phyloP scores from a whole-genome alignment of 2,888 invertebrate species.

The Asteroscopus sphinx region DNA sequence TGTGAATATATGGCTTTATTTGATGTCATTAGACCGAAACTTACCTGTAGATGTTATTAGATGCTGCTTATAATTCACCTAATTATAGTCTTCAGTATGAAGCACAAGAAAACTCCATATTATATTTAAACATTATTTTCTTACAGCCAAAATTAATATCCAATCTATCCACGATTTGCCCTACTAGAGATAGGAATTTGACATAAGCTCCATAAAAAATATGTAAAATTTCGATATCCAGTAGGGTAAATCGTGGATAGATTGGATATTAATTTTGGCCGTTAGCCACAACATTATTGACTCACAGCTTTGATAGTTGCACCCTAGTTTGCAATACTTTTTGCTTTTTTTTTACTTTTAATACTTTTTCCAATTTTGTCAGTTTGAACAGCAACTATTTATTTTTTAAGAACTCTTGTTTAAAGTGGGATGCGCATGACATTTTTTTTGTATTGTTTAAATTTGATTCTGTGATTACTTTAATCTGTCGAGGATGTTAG shows the following conservation, averaged over 20 bases:
- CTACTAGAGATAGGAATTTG: too few species aligned
- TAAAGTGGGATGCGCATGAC: neutral
- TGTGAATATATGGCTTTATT: too few species aligned
- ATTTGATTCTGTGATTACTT: constrained; percentile 15
- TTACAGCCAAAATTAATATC: too few species aligned
- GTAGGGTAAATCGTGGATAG: too few species aligned
- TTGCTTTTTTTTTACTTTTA: neutral
- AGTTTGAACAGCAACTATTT: neutral
- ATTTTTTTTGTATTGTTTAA: constrained; percentile 2
- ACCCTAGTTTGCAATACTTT: neutral
- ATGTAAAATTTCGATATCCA: too few species aligned
- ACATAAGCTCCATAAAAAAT: too few species aligned
- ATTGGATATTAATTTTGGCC: too few species aligned
- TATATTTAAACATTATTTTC: neutral
- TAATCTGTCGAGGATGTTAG: constrained; percentile 18
- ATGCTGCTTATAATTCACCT: constrained; percentile 11
- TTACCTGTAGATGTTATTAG: constrained; percentile 24
- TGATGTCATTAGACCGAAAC: neutral
- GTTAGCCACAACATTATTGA: too few species aligned
- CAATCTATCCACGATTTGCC: too few species aligned
- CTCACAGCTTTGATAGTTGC: constrained; percentile 1
- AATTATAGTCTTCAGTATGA: constrained; percentile 21
- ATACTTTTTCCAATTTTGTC: neutral
- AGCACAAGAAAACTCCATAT: constrained; percentile 23
- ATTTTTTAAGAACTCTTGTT: constrained; percentile 8